Evolutionary conservation across 2,888 invertebrate species (phyloP).

Genomic region (Neoaliturus tenellus): DNA sequence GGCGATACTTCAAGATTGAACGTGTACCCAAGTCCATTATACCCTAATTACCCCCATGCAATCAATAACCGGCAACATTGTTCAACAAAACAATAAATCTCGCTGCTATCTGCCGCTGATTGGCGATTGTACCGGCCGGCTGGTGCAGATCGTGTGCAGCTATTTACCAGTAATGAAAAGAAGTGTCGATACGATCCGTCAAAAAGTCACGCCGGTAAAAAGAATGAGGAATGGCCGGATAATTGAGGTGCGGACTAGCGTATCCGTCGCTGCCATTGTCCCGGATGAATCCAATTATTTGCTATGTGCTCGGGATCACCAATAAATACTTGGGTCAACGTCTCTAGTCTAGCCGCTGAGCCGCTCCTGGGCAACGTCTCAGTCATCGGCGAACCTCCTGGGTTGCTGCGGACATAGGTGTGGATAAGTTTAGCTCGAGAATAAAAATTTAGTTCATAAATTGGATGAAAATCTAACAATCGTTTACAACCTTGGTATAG

Average conservation of each 20-base stretch:
- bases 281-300: constrained; percentile 46
- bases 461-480: too few species aligned
- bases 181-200: constrained; percentile 26
- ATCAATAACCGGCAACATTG: too few species aligned
- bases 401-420: too few species aligned
- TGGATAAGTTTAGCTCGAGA: too few species aligned
- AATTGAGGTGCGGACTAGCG: constrained; percentile 4
- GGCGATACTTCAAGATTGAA: too few species aligned
- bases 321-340: constrained; percentile 33
- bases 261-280: constrained; percentile 37
- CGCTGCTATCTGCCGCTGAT: too few species aligned
- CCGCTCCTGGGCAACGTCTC: neutral
- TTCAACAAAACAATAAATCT: too few species aligned
- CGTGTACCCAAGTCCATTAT: too few species aligned
- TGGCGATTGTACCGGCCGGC: neutral
- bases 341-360: neutral
- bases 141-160: constrained; percentile 8
- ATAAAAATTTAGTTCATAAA: too few species aligned
- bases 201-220: constrained; percentile 9
- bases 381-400: neutral
- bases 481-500: too few species aligned
- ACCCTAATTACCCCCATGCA: too few species aligned
- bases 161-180: constrained; percentile 23
- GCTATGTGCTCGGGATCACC: constrained; percentile 37
- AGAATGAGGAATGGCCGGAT: constrained; percentile 33